Base-by-base conservation (phyloP, 2,113 vertebrate species). In the Capra hircus region DNA sequence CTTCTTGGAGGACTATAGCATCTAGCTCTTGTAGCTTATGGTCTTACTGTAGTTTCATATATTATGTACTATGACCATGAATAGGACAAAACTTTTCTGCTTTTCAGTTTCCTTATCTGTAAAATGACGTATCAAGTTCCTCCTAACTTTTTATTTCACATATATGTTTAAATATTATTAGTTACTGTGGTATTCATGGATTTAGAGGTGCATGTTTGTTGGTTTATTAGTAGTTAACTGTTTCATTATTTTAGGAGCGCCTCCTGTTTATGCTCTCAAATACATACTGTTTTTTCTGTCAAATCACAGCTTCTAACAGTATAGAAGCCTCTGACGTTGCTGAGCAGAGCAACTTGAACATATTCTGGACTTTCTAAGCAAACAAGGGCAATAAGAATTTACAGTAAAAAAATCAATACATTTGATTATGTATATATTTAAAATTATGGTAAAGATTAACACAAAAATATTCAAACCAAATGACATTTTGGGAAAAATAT, bases 401-500 rank as follows among this genome's bases (percentile, higher is more conserved):
- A 45, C 3, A 77, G 36, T 59, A 55, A 92, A 55, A 94, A 95
- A 81, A 40, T 48, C 2, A 95, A 0, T 80, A 62, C 15, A 59
- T 60, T 74, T 85, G 64, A 53, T 62, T 62, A 45, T 62, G 2
- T 14, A 25, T 48, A 88, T 11, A 74, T 77, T 94, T 97, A 14
- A 94, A 97, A 64, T 90, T 74, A 60, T 87, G 71, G 12, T 89
- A 88, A 90, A 95, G 78, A 86, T 25, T 64, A 93, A 96, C 4
- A 25, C 57, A 53, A 82, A 90, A 90, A 82, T 84, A 91, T 93
- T 82, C 43, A 96, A 90, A 82, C 27, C 57, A 86, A 80, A 80
- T 60, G 30, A 89, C 9, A 48, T 53, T 81, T 52, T 71, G 48
- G 52, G 17, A 25, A 94, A 82, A 90, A 55, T 92, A 60, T 90